These are phyloP conservation scores for Brachionus plicatilis DNA, from an alignment of 1,140 invertebrate genomes.

Conservation along the genomic window DNA sequence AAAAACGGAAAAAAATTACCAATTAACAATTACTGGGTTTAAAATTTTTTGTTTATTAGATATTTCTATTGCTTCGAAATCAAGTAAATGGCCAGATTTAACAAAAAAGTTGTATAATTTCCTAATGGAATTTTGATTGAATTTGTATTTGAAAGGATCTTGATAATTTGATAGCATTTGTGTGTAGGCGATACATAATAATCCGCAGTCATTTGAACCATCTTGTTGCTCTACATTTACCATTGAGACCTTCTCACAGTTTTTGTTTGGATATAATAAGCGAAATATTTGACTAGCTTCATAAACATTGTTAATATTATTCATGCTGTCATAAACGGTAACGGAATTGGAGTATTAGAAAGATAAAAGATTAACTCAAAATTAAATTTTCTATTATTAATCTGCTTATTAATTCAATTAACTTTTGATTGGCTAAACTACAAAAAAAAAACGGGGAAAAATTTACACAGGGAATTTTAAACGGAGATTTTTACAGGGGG, in stretches of 20 bases:
- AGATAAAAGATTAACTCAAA: no score
- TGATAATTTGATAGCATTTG: not conserved
- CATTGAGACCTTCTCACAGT: not conserved
- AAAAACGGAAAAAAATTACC: not conserved
- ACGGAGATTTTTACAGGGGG: no score
- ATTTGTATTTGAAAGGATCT: not conserved
- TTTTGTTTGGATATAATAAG: not conserved
- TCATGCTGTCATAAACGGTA: not conserved
- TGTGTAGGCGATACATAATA: not conserved
- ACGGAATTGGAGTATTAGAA: no score
- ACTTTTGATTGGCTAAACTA: no score
- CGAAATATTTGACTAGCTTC: not conserved
- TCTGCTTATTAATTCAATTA: no score
- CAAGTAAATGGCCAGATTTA: not conserved
- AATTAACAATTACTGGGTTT: not conserved
- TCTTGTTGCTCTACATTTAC: not conserved
- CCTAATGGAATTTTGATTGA: not conserved
- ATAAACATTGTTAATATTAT: not conserved
- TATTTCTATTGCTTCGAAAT: not conserved
- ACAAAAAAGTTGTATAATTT: not conserved
- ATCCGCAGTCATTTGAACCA: not conserved
- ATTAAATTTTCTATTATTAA: no score
- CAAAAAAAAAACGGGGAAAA: no score
- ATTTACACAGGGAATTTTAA: no score
- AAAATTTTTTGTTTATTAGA: not conserved